Base-by-base conservation (phyloP, 2,888 invertebrate species). In the Odontocolon sp. region DNA sequence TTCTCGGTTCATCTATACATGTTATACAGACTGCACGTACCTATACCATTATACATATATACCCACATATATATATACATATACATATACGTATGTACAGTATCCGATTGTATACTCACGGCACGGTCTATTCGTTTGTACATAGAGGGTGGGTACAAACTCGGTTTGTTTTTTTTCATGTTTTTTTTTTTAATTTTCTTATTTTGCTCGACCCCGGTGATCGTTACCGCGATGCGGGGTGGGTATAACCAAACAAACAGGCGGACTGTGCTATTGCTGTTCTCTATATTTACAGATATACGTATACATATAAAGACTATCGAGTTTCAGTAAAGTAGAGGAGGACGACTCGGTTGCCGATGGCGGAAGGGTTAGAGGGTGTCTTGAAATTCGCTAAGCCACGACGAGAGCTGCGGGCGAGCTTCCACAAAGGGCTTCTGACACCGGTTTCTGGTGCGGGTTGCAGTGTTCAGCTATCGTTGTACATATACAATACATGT, bases 351-450 rank as follows among this genome's bases (percentile, higher is more conserved):
- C 14, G n/a, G 45, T 33, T 26, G 23, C 2, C 1, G 45, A 18
- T 59, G 38, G 28, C 23, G n/a, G n/a, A 31, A 42, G 23, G 26
- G 14, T 61, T 45, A n/a, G 63, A 69, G 63, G 69, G 75, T 77
- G 64, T 77, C 72, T 77, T 72, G 77, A 77, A 77, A 72, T 77
- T 72, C 72, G 61, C 77, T 64, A 77, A 77, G 77, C 77, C 72
- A 72, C 68, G 68, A 69, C 56, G 71, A 63, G 61, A 45, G 40
- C 68, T 77, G 57, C 63, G 68, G 68, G 77, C 63, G 68, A 50
- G 68, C 67, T 69, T 77, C 63, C 52, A 72, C 77, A 72, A 77
- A 77, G 72, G 68, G 68, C 26, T 23, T 50, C 36, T 50, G 36
- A 64, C 50, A 64, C 64, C 28, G 50, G n/a, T n/a, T n/a, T n/a